Percentiles rank a stretch among this genome's conserved stretches.
These are phyloP conservation scores for Acanthis flammea DNA, from an alignment of 2,797 vertebrate genomes.

Conservation along the genomic window DNA sequence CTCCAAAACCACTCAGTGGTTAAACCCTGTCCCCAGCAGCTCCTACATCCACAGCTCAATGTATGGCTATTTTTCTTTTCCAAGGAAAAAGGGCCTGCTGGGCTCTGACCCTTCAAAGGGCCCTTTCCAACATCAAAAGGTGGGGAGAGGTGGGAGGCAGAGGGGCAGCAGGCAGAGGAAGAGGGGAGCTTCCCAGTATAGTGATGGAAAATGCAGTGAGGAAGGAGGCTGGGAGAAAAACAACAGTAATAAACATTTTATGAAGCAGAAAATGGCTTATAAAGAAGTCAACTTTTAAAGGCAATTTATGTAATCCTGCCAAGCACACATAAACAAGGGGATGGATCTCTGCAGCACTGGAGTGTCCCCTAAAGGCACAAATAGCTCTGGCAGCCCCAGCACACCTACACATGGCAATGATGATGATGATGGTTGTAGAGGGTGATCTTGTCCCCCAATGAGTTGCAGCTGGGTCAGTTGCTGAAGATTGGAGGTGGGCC, in stretches of 20 bases:
- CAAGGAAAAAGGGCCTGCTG: neutral
- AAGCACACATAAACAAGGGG: constrained; percentile 9
- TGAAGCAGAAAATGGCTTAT: constrained; percentile 73
- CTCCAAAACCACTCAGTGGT: neutral
- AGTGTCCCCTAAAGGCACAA: constrained; percentile 66
- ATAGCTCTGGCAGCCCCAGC: neutral
- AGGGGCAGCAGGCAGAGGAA: neutral
- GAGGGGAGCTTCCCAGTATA: neutral
- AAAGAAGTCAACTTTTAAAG: constrained; percentile 72
- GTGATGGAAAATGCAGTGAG: neutral
- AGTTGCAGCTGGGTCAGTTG: too few relatives aligned
- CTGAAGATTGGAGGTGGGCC: too few relatives aligned
- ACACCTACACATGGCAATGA: neutral
- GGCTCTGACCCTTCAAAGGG: neutral
- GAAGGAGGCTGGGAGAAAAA: constrained; percentile 53
- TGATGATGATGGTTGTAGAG: neutral
- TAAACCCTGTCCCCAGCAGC: neutral
- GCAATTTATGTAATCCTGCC: constrained; percentile 64
- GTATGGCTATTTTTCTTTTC: neutral
- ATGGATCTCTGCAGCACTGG: constrained; percentile 39
- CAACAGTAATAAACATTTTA: constrained; percentile 70
- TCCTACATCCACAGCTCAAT: neutral
- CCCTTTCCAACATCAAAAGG: neutral
- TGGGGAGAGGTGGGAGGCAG: neutral
- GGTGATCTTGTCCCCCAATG: too few relatives aligned